These are phyloP conservation scores for Ceratina japonica DNA, from an alignment of 1,140 invertebrate genomes.

Conservation along the genomic window DNA sequence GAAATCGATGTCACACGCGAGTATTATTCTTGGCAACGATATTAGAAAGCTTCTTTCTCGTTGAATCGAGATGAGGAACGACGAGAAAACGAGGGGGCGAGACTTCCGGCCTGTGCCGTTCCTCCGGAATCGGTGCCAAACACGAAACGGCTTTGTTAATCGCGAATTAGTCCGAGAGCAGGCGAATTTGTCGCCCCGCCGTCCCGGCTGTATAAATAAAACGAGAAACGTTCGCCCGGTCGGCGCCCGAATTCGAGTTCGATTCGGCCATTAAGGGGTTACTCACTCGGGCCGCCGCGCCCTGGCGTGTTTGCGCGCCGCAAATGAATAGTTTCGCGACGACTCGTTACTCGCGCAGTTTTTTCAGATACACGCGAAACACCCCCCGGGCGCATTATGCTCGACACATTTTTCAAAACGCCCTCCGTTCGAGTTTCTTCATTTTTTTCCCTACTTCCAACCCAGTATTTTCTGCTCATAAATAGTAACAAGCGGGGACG, in stretches of 20 bases:
- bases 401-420: background rate
- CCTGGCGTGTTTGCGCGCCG: no score
- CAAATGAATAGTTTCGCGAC: slow-evolving; percentile 16
- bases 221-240: background rate
- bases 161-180: slow-evolving; percentile 14
- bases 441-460: slow-evolving; percentile 14
- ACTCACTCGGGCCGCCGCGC: background rate
- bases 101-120: slow-evolving; percentile 22
- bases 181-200: slow-evolving; percentile 5
- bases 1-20: slow-evolving; percentile 34
- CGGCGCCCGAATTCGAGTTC: background rate
- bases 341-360: slow-evolving; percentile 8
- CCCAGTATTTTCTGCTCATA: background rate
- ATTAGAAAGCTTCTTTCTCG: slow-evolving; percentile 3
- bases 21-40: slow-evolving; percentile 42
- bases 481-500: slow-evolving; percentile 9
- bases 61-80: slow-evolving; percentile 5
- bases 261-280: background rate
- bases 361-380: slow-evolving; percentile 22
- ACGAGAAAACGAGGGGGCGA: slow-evolving; percentile 10
- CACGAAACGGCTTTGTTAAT: slow-evolving; percentile 25
- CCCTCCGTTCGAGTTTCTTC: slow-evolving; percentile 4
- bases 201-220: background rate
- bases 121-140: slow-evolving; percentile 32
- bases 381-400: background rate